Conservation (phyloP, 2,888 invertebrate genomes). For the Cyclophora albipunctata region DNA sequence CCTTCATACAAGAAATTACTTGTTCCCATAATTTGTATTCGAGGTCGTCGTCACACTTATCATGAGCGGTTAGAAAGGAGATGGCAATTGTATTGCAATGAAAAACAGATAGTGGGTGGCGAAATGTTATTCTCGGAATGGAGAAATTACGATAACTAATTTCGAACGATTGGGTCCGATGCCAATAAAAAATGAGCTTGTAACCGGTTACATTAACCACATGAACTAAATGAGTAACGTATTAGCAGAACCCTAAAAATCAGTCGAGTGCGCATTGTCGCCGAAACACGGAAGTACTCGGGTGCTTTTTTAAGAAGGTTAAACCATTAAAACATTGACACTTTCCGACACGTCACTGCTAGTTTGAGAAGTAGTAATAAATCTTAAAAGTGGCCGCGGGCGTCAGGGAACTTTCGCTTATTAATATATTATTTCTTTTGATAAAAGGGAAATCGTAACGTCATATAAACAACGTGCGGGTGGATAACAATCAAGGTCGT, state of each 20-base stretch:
- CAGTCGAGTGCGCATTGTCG: slow-evolving; percentile 12
- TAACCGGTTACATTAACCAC: no score
- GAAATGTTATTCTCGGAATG: slow-evolving; percentile 32
- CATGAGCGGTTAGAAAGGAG: slow-evolving; percentile 68
- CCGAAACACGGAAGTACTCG: slow-evolving; percentile 39
- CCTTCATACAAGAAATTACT: slow-evolving; percentile 67
- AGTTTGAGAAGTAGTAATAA: slow-evolving; percentile 25
- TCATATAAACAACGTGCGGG: slow-evolving; percentile 47
- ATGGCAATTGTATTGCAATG: slow-evolving; percentile 57
- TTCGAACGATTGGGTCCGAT: slow-evolving; percentile 1
- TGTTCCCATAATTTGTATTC: slow-evolving; percentile 71
- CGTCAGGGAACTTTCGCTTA: slow-evolving; percentile 49
- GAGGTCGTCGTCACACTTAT: slow-evolving; percentile 68
- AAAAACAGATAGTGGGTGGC: slow-evolving; percentile 56
- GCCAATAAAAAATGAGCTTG: no score
- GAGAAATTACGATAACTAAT: slow-evolving; percentile 26
- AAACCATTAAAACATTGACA: slow-evolving; percentile 32
- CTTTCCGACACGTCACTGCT: slow-evolving; percentile 35
- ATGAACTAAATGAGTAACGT: neutral
- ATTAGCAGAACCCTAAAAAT: slow-evolving; percentile 5
- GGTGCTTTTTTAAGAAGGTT: slow-evolving; percentile 36
- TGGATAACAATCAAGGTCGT: slow-evolving; percentile 52
- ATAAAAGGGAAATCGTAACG: slow-evolving; percentile 60
- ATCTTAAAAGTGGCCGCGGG: slow-evolving; percentile 26
- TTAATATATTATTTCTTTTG: slow-evolving; percentile 44